These are phyloP conservation scores for Tamandua tetradactyla DNA, from an alignment of 2,797 vertebrate genomes.

Conservation along the genomic window DNA sequence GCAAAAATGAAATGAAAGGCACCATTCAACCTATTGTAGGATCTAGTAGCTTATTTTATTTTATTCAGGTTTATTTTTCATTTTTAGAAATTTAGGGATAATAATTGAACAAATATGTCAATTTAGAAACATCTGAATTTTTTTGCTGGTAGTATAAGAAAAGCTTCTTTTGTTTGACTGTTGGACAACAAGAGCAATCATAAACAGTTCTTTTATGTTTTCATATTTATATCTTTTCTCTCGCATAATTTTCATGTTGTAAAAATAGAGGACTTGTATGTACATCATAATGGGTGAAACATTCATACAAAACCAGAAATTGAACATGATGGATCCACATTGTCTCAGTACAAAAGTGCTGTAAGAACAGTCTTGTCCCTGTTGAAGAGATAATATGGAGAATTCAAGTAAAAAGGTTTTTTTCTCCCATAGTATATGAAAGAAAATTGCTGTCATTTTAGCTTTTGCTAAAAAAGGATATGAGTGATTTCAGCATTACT, in stretches of 20 bases:
- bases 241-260: background rate
- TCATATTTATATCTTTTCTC: constrained; percentile 4
- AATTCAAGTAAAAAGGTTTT: background rate
- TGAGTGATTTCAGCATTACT: background rate
- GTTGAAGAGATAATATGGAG: constrained; percentile 9
- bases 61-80: constrained; percentile 1
- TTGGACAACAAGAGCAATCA: background rate
- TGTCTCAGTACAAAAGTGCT: background rate
- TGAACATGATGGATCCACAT: background rate
- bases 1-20: constrained; percentile 38
- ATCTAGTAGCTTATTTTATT: background rate
- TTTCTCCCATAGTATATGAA: background rate
- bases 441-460: background rate
- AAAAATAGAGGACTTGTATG: background rate
- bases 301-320: constrained; percentile 18
- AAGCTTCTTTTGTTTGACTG: constrained; percentile 45
- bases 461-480: background rate
- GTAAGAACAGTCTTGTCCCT: background rate
- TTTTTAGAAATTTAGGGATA: constrained; percentile 54
- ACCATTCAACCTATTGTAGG: background rate
- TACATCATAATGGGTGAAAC: background rate
- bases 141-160: constrained; percentile 35
- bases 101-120: background rate
- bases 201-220: constrained; percentile 40
- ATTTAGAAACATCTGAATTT: constrained; percentile 5